Conservation (phyloP, 2,113 vertebrate species). For the Albula glossodonta region DNA sequence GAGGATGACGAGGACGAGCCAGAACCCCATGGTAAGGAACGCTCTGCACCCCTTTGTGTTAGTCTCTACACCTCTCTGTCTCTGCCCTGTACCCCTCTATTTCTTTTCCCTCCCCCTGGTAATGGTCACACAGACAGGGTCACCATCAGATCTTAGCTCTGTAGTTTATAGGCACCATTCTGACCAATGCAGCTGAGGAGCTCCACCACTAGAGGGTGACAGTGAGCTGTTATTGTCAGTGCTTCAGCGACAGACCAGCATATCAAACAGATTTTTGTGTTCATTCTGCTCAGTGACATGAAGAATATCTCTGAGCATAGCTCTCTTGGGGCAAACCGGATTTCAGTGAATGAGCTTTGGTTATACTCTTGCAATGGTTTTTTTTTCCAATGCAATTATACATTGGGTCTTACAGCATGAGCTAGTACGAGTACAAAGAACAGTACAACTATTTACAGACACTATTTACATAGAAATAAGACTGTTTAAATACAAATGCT, state of each 20-base stretch:
- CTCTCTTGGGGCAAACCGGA: neutral
- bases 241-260: neutral
- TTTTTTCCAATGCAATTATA: too few species aligned
- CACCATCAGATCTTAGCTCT: neutral
- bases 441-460: too few species aligned
- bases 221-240: neutral
- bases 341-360: neutral
- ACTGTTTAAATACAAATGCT: too few species aligned
- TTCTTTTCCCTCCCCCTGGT: neutral
- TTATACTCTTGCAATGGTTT: too few species aligned
- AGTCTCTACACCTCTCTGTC: too few species aligned
- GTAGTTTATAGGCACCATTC: neutral
- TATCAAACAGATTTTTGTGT: neutral
- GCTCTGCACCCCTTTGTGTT: too few species aligned
- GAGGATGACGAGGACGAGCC: constrained; percentile 72
- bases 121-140: neutral
- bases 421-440: too few species aligned
- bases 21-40: constrained; percentile 44
- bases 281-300: neutral
- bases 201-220: neutral
- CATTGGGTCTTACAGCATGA: too few species aligned
- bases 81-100: too few species aligned
- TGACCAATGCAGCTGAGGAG: neutral
- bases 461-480: too few species aligned
- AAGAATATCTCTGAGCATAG: neutral